Evolutionary conservation across 2,113 vertebrate genomes (phyloP).

Genomic region (Amia ocellicauda): DNA sequence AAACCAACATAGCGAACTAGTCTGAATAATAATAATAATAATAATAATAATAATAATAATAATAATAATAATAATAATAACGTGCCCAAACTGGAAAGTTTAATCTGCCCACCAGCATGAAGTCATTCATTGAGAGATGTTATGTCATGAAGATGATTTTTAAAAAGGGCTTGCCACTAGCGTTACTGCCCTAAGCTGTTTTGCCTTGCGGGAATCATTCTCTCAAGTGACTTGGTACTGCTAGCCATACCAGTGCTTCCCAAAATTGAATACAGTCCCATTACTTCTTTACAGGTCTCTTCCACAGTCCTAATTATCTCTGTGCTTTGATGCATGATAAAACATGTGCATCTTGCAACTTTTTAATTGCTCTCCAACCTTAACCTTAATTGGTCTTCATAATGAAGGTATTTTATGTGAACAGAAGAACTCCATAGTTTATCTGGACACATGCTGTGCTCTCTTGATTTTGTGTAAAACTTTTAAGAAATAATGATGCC

Average conservation of each 20-base stretch:
- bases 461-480: no score
- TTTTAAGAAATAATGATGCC: no score
- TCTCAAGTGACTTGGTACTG: slow-evolving; percentile 49
- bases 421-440: neutral
- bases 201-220: slow-evolving; percentile 51
- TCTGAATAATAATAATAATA: no score
- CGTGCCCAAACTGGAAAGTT: slow-evolving; percentile 1
- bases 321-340: slow-evolving; percentile 57
- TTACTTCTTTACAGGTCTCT: slow-evolving; percentile 12
- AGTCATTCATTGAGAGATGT: slow-evolving; percentile 2
- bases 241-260: neutral
- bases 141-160: slow-evolving; percentile 39
- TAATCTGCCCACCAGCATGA: slow-evolving; percentile 17
- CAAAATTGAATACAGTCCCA: neutral
- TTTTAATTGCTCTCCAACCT: slow-evolving; percentile 39
- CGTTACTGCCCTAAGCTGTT: slow-evolving; percentile 45
- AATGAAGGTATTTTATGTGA: slow-evolving; percentile 40
- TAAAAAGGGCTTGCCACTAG: slow-evolving; percentile 38
- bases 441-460: slow-evolving; percentile 16
- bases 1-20: no score
- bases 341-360: slow-evolving; percentile 39
- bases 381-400: slow-evolving; percentile 66
- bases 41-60: no score
- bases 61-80: no score
- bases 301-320: slow-evolving; percentile 61